These are phyloP conservation scores for Petrocephalus sullivani DNA, from an alignment of 2,797 vertebrate species.

Conservation along the genomic window DNA sequence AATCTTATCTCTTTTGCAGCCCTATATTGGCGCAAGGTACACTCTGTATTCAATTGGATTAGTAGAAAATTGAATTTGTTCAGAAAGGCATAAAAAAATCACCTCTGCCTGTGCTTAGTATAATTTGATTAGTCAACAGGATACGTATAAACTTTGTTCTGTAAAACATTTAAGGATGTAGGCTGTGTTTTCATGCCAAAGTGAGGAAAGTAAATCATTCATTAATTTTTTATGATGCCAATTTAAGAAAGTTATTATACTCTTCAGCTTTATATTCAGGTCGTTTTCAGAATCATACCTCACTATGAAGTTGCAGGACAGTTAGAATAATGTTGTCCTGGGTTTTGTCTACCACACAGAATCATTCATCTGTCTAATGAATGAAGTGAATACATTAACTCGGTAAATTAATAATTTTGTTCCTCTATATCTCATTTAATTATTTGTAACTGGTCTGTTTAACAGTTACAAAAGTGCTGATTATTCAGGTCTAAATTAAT, in stretches of 20 bases:
- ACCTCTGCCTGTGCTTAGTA: constrained; percentile 31
- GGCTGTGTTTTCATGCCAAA: constrained; percentile 36
- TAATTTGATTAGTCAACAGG: constrained; percentile 40
- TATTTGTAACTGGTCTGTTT: neutral
- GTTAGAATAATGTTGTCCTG: constrained; percentile 22
- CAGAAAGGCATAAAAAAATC: constrained; percentile 44
- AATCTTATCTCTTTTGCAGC: constrained; percentile 31
- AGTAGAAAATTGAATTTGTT: constrained; percentile 50
- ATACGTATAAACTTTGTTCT: constrained; percentile 29
- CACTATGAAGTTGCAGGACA: constrained; percentile 14
- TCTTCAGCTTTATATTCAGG: neutral
- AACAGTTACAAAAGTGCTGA: neutral
- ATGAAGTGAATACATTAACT: neutral
- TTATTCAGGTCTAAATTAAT: neutral
- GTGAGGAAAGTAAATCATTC: constrained; percentile 36
- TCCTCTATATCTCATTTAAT: neutral
- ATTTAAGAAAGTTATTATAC: constrained; percentile 10
- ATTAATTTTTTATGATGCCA: constrained; percentile 39
- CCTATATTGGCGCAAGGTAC: constrained; percentile 29
- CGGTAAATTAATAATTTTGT: neutral
- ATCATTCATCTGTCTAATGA: neutral
- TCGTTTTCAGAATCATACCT: neutral
- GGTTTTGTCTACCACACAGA: neutral
- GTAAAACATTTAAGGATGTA: constrained; percentile 33
- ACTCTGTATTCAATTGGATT: constrained; percentile 47